Evolutionary conservation across 2,113 vertebrate genomes (phyloP).

Genomic region (Colaptes auratus): DNA sequence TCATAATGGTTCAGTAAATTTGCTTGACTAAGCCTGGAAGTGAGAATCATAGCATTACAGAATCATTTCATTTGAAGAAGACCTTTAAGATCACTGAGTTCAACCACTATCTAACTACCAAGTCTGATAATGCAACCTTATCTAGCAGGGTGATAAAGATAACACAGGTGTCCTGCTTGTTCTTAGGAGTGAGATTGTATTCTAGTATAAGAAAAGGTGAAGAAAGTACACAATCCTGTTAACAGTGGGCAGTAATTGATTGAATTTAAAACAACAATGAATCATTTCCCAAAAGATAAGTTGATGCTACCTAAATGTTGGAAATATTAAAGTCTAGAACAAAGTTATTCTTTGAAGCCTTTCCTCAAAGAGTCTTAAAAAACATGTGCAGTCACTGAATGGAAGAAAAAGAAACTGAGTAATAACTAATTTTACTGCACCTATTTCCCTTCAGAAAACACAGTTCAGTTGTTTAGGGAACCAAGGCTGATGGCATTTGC

Average conservation of each 20-base stretch:
- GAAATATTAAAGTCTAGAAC: background rate
- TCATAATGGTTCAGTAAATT: background rate
- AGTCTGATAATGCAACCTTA: background rate
- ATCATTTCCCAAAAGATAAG: background rate
- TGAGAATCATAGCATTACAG: background rate
- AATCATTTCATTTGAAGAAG: too few species aligned
- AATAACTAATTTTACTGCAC: background rate
- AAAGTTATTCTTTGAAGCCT: background rate
- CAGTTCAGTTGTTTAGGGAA: background rate
- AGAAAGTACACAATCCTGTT: background rate
- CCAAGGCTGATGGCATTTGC: background rate
- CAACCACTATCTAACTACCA: too few species aligned
- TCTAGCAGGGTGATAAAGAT: background rate
- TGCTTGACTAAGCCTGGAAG: background rate
- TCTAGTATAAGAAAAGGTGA: background rate
- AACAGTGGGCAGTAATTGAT: background rate
- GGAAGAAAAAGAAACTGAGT: background rate
- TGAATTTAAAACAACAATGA: background rate
- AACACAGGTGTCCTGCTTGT: background rate
- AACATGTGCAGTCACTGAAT: background rate
- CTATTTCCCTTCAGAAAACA: background rate
- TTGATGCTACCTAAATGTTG: background rate
- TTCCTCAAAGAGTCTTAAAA: background rate
- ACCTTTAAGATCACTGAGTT: too few species aligned
- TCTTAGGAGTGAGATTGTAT: background rate